Conservation (phyloP, 2,888 invertebrate species). For the Pristionchus fissidentatus region DNA sequence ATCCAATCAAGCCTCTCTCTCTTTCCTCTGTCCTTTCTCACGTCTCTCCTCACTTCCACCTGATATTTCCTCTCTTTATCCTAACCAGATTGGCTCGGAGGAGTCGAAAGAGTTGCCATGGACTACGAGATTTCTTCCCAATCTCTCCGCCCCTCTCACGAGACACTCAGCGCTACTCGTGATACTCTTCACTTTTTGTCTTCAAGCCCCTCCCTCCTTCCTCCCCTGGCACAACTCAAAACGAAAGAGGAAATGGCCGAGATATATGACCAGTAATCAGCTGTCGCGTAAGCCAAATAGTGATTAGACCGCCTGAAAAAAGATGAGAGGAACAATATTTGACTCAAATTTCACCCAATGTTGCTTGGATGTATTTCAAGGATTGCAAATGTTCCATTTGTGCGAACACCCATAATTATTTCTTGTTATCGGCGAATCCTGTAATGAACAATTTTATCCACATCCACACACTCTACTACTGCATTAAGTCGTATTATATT, state of each 20-base stretch:
- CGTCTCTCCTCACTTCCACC: background rate
- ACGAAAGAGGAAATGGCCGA: background rate
- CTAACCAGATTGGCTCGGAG: background rate
- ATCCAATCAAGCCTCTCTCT: constrained; percentile 13
- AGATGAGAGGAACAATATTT: background rate
- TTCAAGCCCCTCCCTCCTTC: background rate
- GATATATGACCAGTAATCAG: background rate
- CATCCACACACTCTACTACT: too few relatives aligned
- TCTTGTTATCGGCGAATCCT: too few relatives aligned
- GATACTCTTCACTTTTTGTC: constrained; percentile 18
- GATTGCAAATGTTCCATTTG: too few relatives aligned
- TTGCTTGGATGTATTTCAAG: too few relatives aligned
- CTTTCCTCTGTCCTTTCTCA: background rate
- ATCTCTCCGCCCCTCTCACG: too few relatives aligned
- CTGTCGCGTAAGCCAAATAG: background rate
- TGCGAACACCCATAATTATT: too few relatives aligned
- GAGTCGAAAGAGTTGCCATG: background rate
- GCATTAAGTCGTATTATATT: too few relatives aligned
- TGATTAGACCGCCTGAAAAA: background rate
- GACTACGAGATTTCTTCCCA: constrained; percentile 11
- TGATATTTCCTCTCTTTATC: too few relatives aligned
- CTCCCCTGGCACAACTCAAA: background rate
- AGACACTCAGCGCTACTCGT: constrained; percentile 25
- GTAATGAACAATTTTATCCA: too few relatives aligned
- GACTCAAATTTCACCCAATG: too few relatives aligned